phyloP scores from a whole-genome alignment of 2,797 vertebrate species.

The Limnodromus scolopaceus region DNA sequence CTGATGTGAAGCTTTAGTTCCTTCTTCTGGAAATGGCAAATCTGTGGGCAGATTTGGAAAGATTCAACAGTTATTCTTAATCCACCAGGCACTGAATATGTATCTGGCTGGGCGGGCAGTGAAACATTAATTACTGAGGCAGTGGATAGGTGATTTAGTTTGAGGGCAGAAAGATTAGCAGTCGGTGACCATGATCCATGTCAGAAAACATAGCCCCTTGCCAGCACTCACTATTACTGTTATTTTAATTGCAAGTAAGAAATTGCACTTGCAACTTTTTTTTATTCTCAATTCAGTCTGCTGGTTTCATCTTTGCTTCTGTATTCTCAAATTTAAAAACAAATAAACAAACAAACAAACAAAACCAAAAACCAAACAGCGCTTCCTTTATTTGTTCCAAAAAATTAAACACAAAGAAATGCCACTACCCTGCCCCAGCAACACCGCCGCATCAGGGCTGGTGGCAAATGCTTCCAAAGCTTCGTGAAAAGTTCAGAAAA shows the following conservation, averaged over 20 bases:
- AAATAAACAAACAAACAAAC: not conserved
- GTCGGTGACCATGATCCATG: not conserved
- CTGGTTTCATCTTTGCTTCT: not conserved
- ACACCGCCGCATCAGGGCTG: not conserved
- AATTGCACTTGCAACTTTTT: not conserved
- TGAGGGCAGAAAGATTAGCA: not conserved
- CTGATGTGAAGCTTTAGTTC: not conserved
- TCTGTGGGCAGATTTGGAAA: not conserved
- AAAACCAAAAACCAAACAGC: not conserved
- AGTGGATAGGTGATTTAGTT: not conserved
- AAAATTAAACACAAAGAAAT: not conserved
- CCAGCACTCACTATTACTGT: not conserved
- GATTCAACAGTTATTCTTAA: not conserved
- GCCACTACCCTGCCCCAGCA: not conserved
- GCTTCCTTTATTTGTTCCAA: not conserved
- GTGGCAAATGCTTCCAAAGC: not conserved
- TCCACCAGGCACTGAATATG: not conserved
- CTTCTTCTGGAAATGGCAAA: not conserved
- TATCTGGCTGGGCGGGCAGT: not conserved
- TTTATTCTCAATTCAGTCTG: not conserved
- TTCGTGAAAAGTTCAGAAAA: not conserved
- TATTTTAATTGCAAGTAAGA: not conserved
- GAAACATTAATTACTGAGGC: not conserved
- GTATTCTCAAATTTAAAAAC: not conserved
- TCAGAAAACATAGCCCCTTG: not conserved